These are phyloP conservation scores for Aphidius ervi DNA, from an alignment of 1,140 invertebrate genomes.

Conservation along the genomic window DNA sequence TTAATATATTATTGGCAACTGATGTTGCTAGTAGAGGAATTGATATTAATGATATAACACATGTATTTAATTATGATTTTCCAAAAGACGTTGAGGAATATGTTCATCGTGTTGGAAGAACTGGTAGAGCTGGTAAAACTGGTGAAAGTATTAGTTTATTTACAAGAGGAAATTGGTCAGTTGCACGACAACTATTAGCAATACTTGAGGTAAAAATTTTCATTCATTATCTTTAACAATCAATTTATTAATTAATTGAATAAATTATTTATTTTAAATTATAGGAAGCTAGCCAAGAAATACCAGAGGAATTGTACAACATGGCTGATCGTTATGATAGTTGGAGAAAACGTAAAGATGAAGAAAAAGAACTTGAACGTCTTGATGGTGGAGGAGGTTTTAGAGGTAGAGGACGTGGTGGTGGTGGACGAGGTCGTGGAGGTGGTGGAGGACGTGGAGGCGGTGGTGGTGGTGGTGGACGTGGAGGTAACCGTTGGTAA, in stretches of 20 bases:
- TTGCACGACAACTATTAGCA: conserved; percentile 75
- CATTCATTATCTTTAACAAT: no score
- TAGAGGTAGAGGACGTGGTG: conserved; percentile 24
- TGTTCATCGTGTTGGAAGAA: conserved; percentile 83
- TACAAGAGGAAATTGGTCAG: conserved; percentile 73
- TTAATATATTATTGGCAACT: conserved; percentile 85
- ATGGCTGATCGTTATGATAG: conserved; percentile 67
- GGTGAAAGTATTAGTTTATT: conserved; percentile 80
- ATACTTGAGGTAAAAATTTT: conserved; percentile 59
- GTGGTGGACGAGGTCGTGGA: conserved; percentile 21
- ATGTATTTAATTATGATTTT: conserved; percentile 87
- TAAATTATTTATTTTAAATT: no score
- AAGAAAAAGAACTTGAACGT: conserved; percentile 42
- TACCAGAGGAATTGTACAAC: conserved; percentile 67
- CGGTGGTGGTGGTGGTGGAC: conserved; percentile 17
- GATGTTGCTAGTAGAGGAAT: conserved; percentile 90
- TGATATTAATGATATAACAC: conserved; percentile 86
- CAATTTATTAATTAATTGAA: no score
- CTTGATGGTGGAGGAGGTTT: conserved; percentile 34
- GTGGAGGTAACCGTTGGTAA: conserved; percentile 20
- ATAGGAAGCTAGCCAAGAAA: conserved; percentile 63
- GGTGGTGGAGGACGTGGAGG: conserved; percentile 22
- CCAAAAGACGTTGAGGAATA: conserved; percentile 89
- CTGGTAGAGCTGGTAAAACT: conserved; percentile 79
- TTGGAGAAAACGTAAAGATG: conserved; percentile 58